These are phyloP conservation scores for Montipora capricornis DNA, from an alignment of 64 coral and sea anemone species.

Conservation along the genomic window DNA sequence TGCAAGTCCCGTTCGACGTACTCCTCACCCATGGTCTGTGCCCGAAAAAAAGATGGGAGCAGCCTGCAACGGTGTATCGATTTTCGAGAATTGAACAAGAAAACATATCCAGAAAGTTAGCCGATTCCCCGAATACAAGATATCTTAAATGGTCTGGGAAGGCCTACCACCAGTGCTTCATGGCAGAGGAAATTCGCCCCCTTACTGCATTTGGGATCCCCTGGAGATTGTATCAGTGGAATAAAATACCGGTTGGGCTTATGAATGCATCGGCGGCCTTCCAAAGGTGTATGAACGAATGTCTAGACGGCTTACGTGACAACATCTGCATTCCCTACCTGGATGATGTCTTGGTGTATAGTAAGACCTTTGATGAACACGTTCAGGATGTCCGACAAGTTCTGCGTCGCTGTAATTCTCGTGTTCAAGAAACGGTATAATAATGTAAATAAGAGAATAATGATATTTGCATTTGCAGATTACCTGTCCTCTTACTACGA, in stretches of 20 bases:
- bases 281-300: slow-evolving; percentile 7
- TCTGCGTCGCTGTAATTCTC: neutral
- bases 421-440: no score
- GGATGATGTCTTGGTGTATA: neutral
- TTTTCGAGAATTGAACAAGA: neutral
- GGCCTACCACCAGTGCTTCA: neutral
- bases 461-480: no score
- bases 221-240: slow-evolving; percentile 17
- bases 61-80: no score
- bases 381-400: slow-evolving; percentile 5
- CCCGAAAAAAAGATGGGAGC: no score
- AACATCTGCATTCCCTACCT: slow-evolving; percentile 11
- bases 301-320: slow-evolving; percentile 6
- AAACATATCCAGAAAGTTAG: no score
- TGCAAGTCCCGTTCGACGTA: no score
- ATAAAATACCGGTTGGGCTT: neutral
- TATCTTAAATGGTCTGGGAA: neutral
- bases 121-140: no score
- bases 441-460: no score
- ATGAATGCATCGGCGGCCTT: neutral
- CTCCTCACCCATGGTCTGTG: no score
- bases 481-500: no score
- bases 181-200: neutral
- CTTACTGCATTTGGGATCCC: slow-evolving; percentile 22
- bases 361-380: slow-evolving; percentile 22